Base-by-base conservation (phyloP, 92 coral and sea anemone genomes). In the Phenganax subtilis region DNA sequence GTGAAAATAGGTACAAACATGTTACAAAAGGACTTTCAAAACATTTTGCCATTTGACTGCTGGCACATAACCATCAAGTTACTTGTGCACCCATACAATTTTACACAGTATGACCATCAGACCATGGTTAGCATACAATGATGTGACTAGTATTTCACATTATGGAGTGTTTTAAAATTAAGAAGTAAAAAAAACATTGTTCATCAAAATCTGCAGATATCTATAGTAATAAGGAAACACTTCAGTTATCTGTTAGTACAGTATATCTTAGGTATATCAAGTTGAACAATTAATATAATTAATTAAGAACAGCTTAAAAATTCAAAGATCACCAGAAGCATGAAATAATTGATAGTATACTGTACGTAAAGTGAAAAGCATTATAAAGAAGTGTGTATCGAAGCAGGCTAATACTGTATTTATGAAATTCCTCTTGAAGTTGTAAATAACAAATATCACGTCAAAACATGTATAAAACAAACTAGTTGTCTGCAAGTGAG, bases 211-310 rank as follows among this genome's bases (percentile, higher is more conserved):
- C 47, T 28, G 14, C n/a, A 61, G 6, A 64, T 29, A 29, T 68
- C 30, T 25, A 20, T 12, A 30, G 53, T 68, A 68, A 68, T 68
- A 68, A 68, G 73, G 73, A 68, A 68, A 27, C 16, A 68, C 54
- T 68, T 68, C 52, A 68, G 47, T 68, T 68, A 68, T 68, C 73
- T 10, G 31, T 68, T 68, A 30, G 52, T 68, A 68, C 54, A 7
- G 53, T 68, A 30, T 54, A 30, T 30, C 70, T 64, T 64, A 64
- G n/a, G n/a, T n/a, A n/a, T 64, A 6, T 64, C 47, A 37, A 37
- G 2, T 37, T 37, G 47, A 37, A 44, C 70, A 64, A 64, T 20
- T 64, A 64, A 20, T 44, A n/a, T n/a, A n/a, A n/a, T 44, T 64
- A n/a, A 64, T 64, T 64, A 17, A 64, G 70, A 20, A 44, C 70